Evolutionary conservation across 2,888 invertebrate species (phyloP).

Genomic region (Rhopalosiphum nymphaeae): DNA sequence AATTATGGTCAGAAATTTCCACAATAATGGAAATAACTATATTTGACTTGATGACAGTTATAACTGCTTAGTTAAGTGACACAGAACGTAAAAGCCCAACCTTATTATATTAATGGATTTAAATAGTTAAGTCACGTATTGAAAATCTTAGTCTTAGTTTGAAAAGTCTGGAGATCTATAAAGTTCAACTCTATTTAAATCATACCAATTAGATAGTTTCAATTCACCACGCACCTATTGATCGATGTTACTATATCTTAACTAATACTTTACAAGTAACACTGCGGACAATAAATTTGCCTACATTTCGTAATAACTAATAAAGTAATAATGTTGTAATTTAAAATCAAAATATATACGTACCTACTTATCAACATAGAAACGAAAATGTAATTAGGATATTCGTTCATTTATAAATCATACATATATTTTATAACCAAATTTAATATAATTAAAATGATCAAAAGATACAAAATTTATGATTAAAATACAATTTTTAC

Average conservation of each 20-base stretch:
- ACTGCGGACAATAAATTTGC: neutral
- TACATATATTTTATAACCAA: neutral
- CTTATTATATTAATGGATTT: neutral
- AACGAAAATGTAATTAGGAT: neutral
- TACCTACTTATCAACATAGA: neutral
- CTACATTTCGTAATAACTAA: neutral
- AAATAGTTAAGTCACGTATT: neutral
- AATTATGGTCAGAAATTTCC: too few relatives aligned
- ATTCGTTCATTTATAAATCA: neutral
- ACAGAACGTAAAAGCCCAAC: neutral
- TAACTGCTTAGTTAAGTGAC: neutral
- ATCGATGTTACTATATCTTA: neutral
- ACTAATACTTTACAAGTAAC: neutral
- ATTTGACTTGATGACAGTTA: too few relatives aligned
- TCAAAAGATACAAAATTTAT: neutral
- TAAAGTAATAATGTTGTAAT: neutral
- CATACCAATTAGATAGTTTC: neutral
- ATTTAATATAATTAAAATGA: neutral
- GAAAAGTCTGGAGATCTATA: neutral
- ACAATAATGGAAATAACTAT: too few relatives aligned
- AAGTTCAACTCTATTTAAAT: neutral
- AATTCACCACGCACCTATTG: neutral
- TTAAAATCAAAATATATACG: neutral
- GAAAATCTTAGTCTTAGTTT: neutral
- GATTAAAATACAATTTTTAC: neutral